A percentile compares a stretch with the other conserved stretches of the same genome.
phyloP scores from a whole-genome alignment of 2,797 vertebrate genomes.

The Sebastes umbrosus region DNA sequence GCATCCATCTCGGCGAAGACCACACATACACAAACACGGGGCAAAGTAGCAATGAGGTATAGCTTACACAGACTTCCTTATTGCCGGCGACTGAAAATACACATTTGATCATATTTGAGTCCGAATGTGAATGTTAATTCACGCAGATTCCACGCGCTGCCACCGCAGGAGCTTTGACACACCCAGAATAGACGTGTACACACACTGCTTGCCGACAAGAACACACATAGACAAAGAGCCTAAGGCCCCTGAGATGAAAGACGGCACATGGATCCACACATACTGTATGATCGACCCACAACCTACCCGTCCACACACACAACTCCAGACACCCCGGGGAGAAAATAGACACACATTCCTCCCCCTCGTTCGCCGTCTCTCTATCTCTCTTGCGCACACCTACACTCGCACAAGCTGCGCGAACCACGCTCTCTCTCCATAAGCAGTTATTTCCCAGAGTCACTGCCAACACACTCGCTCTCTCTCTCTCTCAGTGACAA shows the following conservation, averaged over 20 bases:
- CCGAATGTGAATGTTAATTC: constrained; percentile 47
- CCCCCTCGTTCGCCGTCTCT: constrained; percentile 48
- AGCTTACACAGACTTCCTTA: constrained; percentile 28
- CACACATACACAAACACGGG: constrained; percentile 58
- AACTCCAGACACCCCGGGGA: constrained; percentile 50
- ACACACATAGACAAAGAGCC: constrained; percentile 63
- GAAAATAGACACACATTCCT: constrained; percentile 67
- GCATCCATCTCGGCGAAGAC: constrained; percentile 58
- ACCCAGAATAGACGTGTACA: constrained; percentile 52
- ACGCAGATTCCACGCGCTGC: constrained; percentile 10
- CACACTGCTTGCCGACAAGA: constrained; percentile 50
- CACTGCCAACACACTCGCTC: constrained; percentile 71
- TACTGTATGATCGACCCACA: constrained; percentile 51
- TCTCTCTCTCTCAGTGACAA: constrained; percentile 76
- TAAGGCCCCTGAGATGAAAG: constrained; percentile 66
- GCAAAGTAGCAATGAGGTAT: constrained; percentile 21
- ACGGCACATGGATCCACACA: constrained; percentile 51
- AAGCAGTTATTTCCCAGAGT: constrained; percentile 80
- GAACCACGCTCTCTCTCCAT: constrained; percentile 60
- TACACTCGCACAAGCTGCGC: constrained; percentile 48
- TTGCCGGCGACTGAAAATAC: constrained; percentile 45
- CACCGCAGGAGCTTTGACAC: constrained; percentile 53
- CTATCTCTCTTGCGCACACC: constrained; percentile 50
- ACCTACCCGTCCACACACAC: constrained; percentile 39
- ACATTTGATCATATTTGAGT: constrained; percentile 52